Base-by-base conservation (phyloP, 2,113 vertebrate genomes). In the Pao palembangensis region DNA sequence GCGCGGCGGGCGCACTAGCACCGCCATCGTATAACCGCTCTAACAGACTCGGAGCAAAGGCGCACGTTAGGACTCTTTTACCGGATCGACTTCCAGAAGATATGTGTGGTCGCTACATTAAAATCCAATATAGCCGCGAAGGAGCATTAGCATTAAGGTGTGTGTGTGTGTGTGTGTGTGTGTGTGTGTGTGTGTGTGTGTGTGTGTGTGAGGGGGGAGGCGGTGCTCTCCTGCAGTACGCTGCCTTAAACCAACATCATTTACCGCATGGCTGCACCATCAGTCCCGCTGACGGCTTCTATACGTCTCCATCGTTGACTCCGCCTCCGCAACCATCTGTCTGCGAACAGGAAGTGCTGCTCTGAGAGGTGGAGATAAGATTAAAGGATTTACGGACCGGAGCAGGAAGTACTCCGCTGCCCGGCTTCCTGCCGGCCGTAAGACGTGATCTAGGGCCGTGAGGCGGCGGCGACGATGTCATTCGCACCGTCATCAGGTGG, bases 81-180 rank as follows among this genome's bases (percentile, higher is more conserved):
- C 67, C 43, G 25, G 84, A 89, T 88, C 77, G 85, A 86, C 80
- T 88, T 83, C 82, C 81, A 89, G 87, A 86, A 85, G 85, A 85
- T 85, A 79, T 75, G 82, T 81, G 78, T 74, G 72, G 61, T 59
- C 43, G 56, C 77, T 81, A 80, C 82, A 87, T 88, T 86, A 80
- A 84, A 87, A 90, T 90, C 89, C 89, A 86, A 90, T 88, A 85
- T 61, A 79, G 83, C 67, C 82, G 84, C 86, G 86, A 88, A 88
- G 74, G 65, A 74, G 81, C 82, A 88, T 89, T 88, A 88, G 81
- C 84, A 89, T 89, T 87, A 88, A 81, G 73, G 76, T 76, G 75
- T 84, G 79, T 77, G 69, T 72, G 58, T 62, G 61, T 56, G 55
- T 2, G 49, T 42, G 67, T 66, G 55, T 54, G 60, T 61, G 65